Conservation (phyloP, 2,888 invertebrate genomes). For the Andrena dorsata region DNA sequence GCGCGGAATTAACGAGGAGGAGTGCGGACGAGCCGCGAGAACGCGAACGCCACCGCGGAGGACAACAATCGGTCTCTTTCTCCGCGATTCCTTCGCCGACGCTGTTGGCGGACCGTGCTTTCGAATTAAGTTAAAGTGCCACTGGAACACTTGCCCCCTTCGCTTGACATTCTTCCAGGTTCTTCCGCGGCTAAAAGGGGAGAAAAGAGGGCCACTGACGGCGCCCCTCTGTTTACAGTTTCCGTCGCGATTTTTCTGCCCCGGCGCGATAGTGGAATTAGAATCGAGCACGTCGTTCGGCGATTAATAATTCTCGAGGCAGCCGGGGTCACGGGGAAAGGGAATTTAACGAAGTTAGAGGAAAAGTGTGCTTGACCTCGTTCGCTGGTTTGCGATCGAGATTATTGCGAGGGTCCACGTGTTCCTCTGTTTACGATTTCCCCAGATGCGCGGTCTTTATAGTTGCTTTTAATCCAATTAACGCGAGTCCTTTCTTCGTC, state of each 20-base stretch:
- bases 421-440: background rate
- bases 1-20: background rate
- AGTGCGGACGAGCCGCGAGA: background rate
- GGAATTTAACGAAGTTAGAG: constrained; percentile 54
- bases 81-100: background rate
- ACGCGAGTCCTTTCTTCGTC: background rate
- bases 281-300: too few relatives aligned
- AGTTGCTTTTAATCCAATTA: background rate
- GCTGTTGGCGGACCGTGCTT: constrained; percentile 8
- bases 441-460: background rate
- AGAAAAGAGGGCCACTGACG: background rate
- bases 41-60: constrained; percentile 16
- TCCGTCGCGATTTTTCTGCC: background rate
- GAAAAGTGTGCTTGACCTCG: constrained; percentile 50
- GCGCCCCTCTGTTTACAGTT: background rate
- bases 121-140: constrained; percentile 49
- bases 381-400: constrained; percentile 54
- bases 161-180: constrained; percentile 2
- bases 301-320: background rate
- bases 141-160: constrained; percentile 27
- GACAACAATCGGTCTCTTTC: constrained; percentile 13
- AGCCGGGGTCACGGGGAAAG: constrained; percentile 25
- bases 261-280: too few relatives aligned
- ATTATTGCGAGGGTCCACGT: constrained; percentile 25
- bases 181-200: background rate